Evolutionary conservation across 2,797 vertebrate genomes (phyloP).

Genomic region (Bradypodion ventrale): DNA sequence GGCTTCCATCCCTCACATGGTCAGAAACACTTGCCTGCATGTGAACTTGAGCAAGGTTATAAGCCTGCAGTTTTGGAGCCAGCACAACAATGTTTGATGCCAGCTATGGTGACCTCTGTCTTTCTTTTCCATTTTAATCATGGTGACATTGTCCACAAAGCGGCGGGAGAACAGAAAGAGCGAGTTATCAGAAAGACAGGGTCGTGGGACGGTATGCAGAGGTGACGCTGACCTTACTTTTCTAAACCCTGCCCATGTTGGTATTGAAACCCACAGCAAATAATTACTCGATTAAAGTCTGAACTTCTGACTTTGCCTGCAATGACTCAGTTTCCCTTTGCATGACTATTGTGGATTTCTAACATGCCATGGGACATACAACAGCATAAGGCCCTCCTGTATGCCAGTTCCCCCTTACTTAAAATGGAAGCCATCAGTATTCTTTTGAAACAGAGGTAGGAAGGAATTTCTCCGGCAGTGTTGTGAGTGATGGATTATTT

Average conservation of each 20-base stretch:
- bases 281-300: slow-evolving; percentile 13
- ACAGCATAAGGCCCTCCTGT: no score
- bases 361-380: background rate
- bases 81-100: slow-evolving; percentile 17
- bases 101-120: background rate
- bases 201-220: background rate
- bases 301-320: background rate
- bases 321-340: slow-evolving; percentile 18
- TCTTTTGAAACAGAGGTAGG: background rate
- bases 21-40: background rate
- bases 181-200: slow-evolving; percentile 47
- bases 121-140: background rate
- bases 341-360: background rate
- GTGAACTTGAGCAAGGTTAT: slow-evolving; percentile 49
- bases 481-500: background rate
- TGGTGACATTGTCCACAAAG: slow-evolving; percentile 24
- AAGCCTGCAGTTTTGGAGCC: background rate
- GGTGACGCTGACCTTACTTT: slow-evolving; percentile 58
- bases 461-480: slow-evolving; percentile 43
- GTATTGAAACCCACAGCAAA: background rate
- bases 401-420: background rate
- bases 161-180: slow-evolving; percentile 18
- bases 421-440: slow-evolving; percentile 43
- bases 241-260: background rate
- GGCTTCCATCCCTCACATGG: background rate